Conservation (phyloP, 2,888 invertebrate genomes). For the Scaeva pyrastri region DNA sequence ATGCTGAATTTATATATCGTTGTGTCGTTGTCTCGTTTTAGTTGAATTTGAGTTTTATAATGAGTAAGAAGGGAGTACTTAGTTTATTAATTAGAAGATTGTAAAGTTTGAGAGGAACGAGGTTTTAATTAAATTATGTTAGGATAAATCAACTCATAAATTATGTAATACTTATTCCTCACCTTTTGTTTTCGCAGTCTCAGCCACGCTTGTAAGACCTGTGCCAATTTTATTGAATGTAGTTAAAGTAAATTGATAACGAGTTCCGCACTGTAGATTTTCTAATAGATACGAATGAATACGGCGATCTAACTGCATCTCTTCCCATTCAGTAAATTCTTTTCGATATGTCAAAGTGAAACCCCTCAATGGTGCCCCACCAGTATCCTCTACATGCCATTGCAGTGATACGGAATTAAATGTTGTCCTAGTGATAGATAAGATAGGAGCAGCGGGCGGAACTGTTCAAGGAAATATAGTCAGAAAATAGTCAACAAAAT, state of each 20-base stretch:
- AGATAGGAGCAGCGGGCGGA: constrained; percentile 86
- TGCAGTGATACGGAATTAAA: constrained; percentile 85
- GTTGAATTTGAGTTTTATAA: no score
- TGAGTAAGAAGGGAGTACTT: no score
- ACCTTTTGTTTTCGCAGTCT: constrained; percentile 90
- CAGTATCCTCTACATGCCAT: constrained; percentile 85
- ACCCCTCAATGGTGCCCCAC: constrained; percentile 85
- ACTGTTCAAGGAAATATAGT: constrained; percentile 80
- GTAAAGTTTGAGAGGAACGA: no score
- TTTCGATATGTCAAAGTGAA: constrained; percentile 85
- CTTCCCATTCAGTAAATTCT: constrained; percentile 86
- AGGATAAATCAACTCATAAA: no score
- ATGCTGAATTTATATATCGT: no score
- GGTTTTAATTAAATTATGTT: no score
- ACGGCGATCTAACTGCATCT: constrained; percentile 84
- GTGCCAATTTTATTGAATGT: constrained; percentile 91
- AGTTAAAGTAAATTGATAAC: constrained; percentile 90
- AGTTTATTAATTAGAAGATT: no score
- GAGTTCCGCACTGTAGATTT: constrained; percentile 90
- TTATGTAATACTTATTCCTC: no score
- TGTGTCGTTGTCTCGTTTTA: no score
- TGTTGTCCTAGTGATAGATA: constrained; percentile 85
- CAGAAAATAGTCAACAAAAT: no score
- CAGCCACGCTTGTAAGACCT: constrained; percentile 88
- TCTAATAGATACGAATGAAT: constrained; percentile 88